Evolutionary conservation across 2,888 invertebrate species (phyloP), one percentile per base, ranked within the genome.

Genomic region (Amblyteles armatorius): DNA sequence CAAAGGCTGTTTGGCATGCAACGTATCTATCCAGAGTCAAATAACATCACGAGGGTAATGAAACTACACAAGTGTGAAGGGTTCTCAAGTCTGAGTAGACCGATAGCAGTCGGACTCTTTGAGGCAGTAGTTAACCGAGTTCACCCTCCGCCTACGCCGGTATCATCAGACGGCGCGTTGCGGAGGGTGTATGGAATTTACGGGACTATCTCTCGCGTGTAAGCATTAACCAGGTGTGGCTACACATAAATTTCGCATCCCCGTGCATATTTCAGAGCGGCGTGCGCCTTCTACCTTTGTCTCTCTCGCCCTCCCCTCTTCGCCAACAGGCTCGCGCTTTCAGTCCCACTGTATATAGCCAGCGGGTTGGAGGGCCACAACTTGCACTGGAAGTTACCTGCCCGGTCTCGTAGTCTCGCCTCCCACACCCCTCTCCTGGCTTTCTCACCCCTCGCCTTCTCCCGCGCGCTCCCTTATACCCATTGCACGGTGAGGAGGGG

Each of bases 191-290:
- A 92, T 91, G 91, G 90, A 93, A 93, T 93, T 93, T 93, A 93
- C 91, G 93, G 91, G 91, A 91, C 92, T 91, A 92, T 93, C 92
- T 92, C 92, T 91, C 92, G 92, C 92, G 91, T 92, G 92, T 91
- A 92, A 92, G 93, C 93, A 92, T 92, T 93, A 93, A 93, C 93
- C 93, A 93, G 93, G 93, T 93, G 93, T 93, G 92, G 93, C 93
- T 93, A 92, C 91, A 91, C 93, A 93, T 93, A 93, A 93, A 93
- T 93, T 93, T 92, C 89, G 87, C 92, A 93, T 93, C 91, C 92
- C 91, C 89, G 90, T 89, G 91, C 92, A 92, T 93, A 93, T 93
- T 93, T 93, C 92, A 93, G 91, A 88, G 88, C 88, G 86, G 71
- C 67, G 74, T 83, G 74, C 77, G 65, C 78, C 60, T 79, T 79